phyloP scores from a whole-genome alignment of 2,797 vertebrate species.

The Lepidocolaptes lacrymiger region DNA sequence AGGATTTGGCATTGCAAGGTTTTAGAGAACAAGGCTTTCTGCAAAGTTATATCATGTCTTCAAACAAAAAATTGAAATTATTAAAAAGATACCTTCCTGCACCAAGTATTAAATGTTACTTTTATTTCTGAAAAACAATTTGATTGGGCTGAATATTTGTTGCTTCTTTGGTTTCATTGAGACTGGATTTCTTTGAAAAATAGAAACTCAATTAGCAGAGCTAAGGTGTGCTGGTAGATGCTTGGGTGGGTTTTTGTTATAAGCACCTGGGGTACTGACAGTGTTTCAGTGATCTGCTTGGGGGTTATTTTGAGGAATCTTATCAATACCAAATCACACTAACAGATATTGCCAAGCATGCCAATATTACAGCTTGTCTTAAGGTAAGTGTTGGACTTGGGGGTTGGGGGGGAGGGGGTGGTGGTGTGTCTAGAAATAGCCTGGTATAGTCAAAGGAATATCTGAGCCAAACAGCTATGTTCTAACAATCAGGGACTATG shows the following conservation, averaged over 20 bases:
- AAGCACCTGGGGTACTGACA: background rate
- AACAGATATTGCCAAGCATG: background rate
- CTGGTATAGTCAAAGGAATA: background rate
- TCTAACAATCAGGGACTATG: background rate
- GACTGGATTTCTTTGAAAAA: background rate
- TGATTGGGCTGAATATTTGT: background rate
- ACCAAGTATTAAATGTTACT: background rate
- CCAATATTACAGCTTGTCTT: background rate
- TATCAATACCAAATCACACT: background rate
- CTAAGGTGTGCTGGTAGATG: background rate
- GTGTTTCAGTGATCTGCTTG: background rate
- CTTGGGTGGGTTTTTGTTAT: fast-evolving
- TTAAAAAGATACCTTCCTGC: background rate
- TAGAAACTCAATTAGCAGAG: background rate
- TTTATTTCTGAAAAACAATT: background rate
- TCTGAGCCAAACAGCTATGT: background rate
- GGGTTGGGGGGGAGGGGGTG: too few relatives aligned
- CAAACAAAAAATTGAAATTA: background rate
- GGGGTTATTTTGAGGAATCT: background rate
- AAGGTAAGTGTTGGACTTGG: background rate
- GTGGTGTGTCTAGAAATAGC: background rate
- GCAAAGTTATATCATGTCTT: background rate
- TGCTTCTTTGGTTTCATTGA: background rate
- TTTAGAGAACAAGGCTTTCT: background rate
- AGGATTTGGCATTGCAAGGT: background rate